phyloP scores from a whole-genome alignment of 1,140 invertebrate species.

The Grapholita molesta region DNA sequence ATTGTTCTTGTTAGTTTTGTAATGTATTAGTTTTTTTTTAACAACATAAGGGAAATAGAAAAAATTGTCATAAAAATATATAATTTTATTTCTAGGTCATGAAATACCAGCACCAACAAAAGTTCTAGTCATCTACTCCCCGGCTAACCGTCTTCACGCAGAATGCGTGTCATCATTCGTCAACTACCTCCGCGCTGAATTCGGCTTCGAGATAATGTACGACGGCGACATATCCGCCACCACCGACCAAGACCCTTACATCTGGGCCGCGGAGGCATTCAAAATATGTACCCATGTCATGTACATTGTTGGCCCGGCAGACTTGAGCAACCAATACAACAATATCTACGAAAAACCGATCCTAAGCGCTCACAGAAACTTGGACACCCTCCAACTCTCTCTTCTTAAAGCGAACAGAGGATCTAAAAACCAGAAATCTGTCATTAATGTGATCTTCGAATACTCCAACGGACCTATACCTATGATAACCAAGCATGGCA shows the following conservation, averaged over 20 bases:
- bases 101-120: conserved; percentile 60
- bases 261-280: conserved; percentile 60
- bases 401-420: conserved; percentile 38
- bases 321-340: conserved; percentile 50
- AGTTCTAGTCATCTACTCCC: conserved; percentile 58
- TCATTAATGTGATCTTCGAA: conserved; percentile 63
- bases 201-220: conserved; percentile 59
- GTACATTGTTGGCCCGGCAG: conserved; percentile 57
- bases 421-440: conserved; percentile 38
- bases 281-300: conserved; percentile 49
- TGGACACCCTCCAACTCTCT: conserved; percentile 47
- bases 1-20: no score
- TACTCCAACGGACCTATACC: conserved; percentile 56
- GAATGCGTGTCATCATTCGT: conserved; percentile 62
- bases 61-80: no score
- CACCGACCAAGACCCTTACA: conserved; percentile 53
- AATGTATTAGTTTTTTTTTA: no score
- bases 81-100: conserved; percentile 26
- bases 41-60: no score
- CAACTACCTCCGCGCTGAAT: conserved; percentile 51
- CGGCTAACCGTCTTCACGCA: conserved; percentile 55
- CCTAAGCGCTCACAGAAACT: conserved; percentile 47
- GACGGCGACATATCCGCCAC: conserved; percentile 60
- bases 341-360: conserved; percentile 68
- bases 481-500: conserved; percentile 49